Conservation (phyloP, 2,113 vertebrate species). For the Nothobranchius kuhntae region DNA sequence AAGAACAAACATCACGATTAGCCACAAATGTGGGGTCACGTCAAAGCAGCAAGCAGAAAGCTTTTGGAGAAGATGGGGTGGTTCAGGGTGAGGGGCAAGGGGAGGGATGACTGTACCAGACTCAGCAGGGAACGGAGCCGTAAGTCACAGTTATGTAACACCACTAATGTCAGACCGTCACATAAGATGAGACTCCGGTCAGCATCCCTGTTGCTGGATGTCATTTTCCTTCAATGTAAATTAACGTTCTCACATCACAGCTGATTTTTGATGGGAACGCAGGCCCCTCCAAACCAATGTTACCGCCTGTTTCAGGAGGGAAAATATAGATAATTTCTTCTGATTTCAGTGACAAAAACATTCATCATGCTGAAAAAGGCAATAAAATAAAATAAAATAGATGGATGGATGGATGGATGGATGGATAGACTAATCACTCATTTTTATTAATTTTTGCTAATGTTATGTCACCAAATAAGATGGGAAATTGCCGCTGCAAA, state of each 20-base stretch:
- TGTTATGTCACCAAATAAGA: neutral
- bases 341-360: neutral
- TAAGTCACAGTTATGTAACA: conserved; percentile 70
- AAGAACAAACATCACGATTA: conserved; percentile 58
- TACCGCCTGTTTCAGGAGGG: neutral
- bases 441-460: neutral
- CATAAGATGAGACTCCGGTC: conserved; percentile 43
- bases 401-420: no score
- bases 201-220: conserved; percentile 46
- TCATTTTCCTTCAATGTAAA: conserved; percentile 49
- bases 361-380: no score
- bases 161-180: conserved; percentile 63
- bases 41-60: conserved; percentile 54
- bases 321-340: conserved; percentile 17
- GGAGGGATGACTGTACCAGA: conserved; percentile 15
- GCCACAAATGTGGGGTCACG: conserved; percentile 35
- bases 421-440: no score
- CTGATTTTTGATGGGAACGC: conserved; percentile 11
- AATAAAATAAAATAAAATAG: no score
- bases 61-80: conserved; percentile 44
- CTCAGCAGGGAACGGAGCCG: conserved; percentile 47
- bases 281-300: neutral
- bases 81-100: neutral
- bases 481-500: no score
- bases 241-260: conserved; percentile 35